A percentile compares a stretch with the other conserved stretches of the same genome.
These are phyloP conservation scores for Apamea sordens DNA, from an alignment of 2,888 invertebrate genomes.

Conservation along the genomic window DNA sequence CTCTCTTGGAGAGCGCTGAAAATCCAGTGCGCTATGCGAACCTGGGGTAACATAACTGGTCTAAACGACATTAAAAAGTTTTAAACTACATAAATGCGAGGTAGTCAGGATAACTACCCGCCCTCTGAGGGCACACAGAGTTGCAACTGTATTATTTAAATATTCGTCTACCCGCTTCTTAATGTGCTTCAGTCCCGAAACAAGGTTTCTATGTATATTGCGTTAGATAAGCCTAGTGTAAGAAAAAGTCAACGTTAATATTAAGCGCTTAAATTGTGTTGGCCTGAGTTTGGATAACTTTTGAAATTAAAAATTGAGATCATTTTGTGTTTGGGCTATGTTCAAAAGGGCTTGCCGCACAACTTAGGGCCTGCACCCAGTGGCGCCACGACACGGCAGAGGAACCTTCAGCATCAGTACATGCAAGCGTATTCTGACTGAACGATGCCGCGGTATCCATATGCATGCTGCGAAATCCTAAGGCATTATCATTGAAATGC, in stretches of 20 bases:
- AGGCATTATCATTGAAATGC: too few species aligned
- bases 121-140: constrained; percentile 33
- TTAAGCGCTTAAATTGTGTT: constrained; percentile 43
- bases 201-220: constrained; percentile 59
- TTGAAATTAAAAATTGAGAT: constrained; percentile 27
- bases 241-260: constrained; percentile 54
- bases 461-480: background rate
- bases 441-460: background rate
- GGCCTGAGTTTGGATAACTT: constrained; percentile 37
- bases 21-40: background rate
- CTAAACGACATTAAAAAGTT: background rate
- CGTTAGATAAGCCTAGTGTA: constrained; percentile 57
- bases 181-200: constrained; percentile 55
- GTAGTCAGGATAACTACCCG: constrained; percentile 7
- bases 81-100: background rate
- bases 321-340: constrained; percentile 37
- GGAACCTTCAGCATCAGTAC: background rate
- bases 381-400: background rate
- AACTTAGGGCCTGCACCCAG: background rate
- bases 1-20: background rate
- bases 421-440: background rate
- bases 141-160: constrained; percentile 40
- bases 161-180: constrained; percentile 45
- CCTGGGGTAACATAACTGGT: background rate
- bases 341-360: constrained; percentile 12